phyloP scores from a whole-genome alignment of 2,888 invertebrate genomes.

The Acanthopleura granulata region DNA sequence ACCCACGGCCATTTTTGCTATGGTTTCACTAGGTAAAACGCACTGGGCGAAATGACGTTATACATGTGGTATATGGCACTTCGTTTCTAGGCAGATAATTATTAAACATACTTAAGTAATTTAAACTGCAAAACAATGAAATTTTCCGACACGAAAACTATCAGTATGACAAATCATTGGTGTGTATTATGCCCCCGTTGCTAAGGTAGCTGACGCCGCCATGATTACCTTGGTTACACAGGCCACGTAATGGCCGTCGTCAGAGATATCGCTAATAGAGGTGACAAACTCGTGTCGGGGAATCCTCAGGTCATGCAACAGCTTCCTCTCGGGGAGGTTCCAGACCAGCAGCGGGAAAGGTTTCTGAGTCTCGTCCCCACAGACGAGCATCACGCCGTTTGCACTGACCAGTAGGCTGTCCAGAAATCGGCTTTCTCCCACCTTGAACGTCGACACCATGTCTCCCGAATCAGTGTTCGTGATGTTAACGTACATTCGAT shows the following conservation, averaged over 20 bases:
- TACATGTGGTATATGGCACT: too few relatives aligned
- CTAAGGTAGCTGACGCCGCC: too few relatives aligned
- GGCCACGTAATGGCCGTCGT: constrained; percentile 79
- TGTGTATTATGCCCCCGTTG: too few relatives aligned
- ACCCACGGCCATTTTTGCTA: too few relatives aligned
- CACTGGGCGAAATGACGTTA: too few relatives aligned
- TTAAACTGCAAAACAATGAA: too few relatives aligned
- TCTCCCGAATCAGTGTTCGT: constrained; percentile 87
- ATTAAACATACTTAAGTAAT: too few relatives aligned
- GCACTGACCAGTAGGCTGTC: constrained; percentile 89
- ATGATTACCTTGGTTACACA: constrained; percentile 72
- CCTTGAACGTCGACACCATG: constrained; percentile 87
- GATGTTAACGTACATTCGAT: constrained; percentile 90
- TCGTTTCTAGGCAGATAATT: too few relatives aligned
- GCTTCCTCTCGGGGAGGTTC: constrained; percentile 86
- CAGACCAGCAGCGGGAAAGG: constrained; percentile 91
- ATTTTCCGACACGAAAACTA: too few relatives aligned
- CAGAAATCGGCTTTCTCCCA: constrained; percentile 88
- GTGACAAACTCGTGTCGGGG: constrained; percentile 91
- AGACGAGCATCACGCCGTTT: constrained; percentile 88
- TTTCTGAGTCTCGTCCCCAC: constrained; percentile 93
- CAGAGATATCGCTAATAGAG: constrained; percentile 85
- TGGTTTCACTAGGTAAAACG: too few relatives aligned
- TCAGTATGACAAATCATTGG: too few relatives aligned
- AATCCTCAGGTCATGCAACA: constrained; percentile 88